A percentile compares a stretch with the other conserved stretches of the same genome.
Conservation (phyloP, 2,113 vertebrate genomes). For the Irena cyanogastra region DNA sequence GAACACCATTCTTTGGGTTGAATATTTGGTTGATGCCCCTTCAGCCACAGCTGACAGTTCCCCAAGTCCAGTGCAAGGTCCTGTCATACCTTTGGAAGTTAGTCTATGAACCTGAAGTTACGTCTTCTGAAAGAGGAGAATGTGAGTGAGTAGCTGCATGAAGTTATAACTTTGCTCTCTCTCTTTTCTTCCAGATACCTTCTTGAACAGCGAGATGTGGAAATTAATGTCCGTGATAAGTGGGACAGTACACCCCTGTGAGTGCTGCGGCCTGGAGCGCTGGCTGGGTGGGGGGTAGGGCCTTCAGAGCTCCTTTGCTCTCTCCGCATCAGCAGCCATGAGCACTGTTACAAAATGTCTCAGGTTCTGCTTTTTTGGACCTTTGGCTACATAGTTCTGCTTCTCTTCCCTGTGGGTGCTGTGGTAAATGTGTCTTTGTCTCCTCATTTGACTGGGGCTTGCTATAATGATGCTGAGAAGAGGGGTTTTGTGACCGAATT, state of each 20-base stretch:
- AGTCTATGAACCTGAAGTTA: background rate
- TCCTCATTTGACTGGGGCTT: fast-evolving
- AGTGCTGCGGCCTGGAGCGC: conserved; percentile 58
- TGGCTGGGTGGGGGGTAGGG: background rate
- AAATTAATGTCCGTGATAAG: conserved; percentile 94
- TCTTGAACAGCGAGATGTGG: conserved; percentile 94
- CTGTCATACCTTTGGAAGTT: background rate
- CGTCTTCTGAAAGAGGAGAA: background rate
- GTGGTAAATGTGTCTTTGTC: background rate
- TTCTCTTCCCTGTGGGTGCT: background rate
- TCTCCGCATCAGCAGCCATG: background rate
- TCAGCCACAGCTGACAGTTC: background rate
- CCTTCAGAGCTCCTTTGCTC: background rate
- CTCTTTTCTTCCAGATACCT: conserved; percentile 79
- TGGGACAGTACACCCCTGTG: conserved; percentile 98
- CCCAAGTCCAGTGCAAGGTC: background rate
- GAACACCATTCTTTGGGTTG: background rate
- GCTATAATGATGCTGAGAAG: background rate
- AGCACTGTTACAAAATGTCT: background rate
- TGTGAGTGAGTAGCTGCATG: background rate
- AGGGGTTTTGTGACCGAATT: background rate
- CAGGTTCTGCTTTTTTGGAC: background rate
- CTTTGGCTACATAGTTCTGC: background rate
- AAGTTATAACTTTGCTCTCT: background rate
- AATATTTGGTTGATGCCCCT: background rate